phyloP scores from a whole-genome alignment of 2,113 vertebrate species.

The Indri indri region DNA sequence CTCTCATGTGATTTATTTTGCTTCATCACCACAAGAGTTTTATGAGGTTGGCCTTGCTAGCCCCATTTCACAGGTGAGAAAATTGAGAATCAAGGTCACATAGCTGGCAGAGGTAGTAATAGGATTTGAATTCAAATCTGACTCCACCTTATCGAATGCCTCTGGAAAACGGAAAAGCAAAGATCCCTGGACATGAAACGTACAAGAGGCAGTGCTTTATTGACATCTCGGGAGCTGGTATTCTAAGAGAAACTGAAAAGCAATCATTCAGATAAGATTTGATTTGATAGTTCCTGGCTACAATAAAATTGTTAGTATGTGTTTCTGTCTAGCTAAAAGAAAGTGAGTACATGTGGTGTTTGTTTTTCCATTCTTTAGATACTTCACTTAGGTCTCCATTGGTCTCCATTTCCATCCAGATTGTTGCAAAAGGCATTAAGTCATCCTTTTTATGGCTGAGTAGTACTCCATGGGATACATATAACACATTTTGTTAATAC shows the following conservation, averaged over 20 bases:
- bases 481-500: too few relatives aligned
- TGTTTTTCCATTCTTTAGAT: too few relatives aligned
- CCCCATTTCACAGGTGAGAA: neutral
- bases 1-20: neutral
- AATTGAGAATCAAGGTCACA: neutral
- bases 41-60: neutral
- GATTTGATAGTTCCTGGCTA: neutral
- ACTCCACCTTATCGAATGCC: too few relatives aligned
- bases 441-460: too few relatives aligned
- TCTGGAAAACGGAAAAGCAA: neutral
- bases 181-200: neutral
- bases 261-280: conserved; percentile 11
- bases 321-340: neutral
- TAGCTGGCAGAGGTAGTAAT: neutral
- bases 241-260: neutral
- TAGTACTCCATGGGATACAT: too few relatives aligned
- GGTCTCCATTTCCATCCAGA: too few relatives aligned
- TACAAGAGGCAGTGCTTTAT: neutral
- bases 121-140: neutral
- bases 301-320: neutral
- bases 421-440: too few relatives aligned
- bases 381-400: too few relatives aligned
- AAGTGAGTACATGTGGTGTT: neutral
- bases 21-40: neutral
- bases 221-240: neutral